phyloP scores from a whole-genome alignment of 2,113 vertebrate genomes.

The Synchiropus splendidus region DNA sequence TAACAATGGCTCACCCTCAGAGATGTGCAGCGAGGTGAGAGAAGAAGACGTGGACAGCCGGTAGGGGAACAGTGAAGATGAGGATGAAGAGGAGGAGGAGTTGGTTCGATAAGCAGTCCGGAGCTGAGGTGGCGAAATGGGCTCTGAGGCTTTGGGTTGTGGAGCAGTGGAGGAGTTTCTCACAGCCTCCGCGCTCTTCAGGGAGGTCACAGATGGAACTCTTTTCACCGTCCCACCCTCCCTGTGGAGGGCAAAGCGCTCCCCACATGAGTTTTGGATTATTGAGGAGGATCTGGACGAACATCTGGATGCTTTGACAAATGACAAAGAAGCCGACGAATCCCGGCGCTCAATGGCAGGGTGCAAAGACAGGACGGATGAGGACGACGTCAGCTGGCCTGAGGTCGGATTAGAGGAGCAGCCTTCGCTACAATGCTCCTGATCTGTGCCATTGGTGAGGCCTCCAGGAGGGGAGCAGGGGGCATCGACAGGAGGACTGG shows the following conservation, averaged over 20 bases:
- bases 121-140: constrained; percentile 23
- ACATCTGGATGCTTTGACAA: constrained; percentile 32
- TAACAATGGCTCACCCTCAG: constrained; percentile 83
- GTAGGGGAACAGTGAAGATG: constrained; percentile 62
- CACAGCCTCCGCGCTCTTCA: constrained; percentile 31
- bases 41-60: constrained; percentile 76
- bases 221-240: constrained; percentile 24
- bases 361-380: constrained; percentile 75
- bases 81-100: constrained; percentile 62
- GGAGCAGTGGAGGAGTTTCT: constrained; percentile 5
- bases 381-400: constrained; percentile 75
- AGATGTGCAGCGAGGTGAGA: constrained; percentile 81
- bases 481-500: constrained; percentile 20
- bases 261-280: constrained; percentile 11
- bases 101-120: constrained; percentile 27
- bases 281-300: constrained; percentile 30
- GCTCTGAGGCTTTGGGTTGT: constrained; percentile 17
- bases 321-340: constrained; percentile 42
- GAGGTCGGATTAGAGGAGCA: constrained; percentile 46
- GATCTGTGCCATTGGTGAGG: constrained; percentile 7
- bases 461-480: constrained; percentile 25
- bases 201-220: constrained; percentile 30
- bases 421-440: too few relatives aligned
- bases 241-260: constrained; percentile 14
- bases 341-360: constrained; percentile 76